These are phyloP conservation scores for Ramphastos sulfuratus DNA, from an alignment of 2,113 vertebrate species.

Conservation along the genomic window DNA sequence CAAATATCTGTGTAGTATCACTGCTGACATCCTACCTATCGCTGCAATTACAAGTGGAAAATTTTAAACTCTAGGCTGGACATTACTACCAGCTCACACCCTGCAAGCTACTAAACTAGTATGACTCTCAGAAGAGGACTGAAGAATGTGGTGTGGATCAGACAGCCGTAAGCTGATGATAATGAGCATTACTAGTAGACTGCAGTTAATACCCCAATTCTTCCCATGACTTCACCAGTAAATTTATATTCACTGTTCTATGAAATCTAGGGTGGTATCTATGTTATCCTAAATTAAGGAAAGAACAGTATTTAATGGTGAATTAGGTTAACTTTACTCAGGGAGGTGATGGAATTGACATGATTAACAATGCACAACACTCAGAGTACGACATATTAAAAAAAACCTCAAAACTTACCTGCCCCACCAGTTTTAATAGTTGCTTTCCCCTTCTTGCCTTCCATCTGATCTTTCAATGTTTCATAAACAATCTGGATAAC, in stretches of 20 bases:
- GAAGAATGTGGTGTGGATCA: not conserved
- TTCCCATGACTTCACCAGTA: not conserved
- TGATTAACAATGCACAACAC: not conserved
- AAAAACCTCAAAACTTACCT: conserved; percentile 67
- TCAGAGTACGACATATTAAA: not conserved
- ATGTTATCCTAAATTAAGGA: not conserved
- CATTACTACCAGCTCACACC: not conserved
- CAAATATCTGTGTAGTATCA: not conserved
- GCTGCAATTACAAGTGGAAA: not conserved
- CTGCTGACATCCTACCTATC: not conserved
- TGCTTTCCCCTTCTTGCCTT: conserved; percentile 92
- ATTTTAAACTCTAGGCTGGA: not conserved
- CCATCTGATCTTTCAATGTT: conserved; percentile 94
- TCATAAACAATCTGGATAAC: conserved; percentile 98
- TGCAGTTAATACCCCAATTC: not conserved
- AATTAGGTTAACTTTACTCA: not conserved
- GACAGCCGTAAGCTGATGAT: not conserved
- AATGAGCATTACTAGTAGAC: not conserved
- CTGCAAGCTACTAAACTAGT: not conserved
- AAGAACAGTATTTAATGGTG: not conserved
- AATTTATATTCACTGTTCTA: not conserved
- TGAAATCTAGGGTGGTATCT: not conserved
- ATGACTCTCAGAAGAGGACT: not conserved
- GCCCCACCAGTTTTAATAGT: conserved; percentile 89
- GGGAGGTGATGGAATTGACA: not conserved